Conservation (phyloP, 37 sponge, comb jelly and placozoan species). For the Tethya wilhelma region DNA sequence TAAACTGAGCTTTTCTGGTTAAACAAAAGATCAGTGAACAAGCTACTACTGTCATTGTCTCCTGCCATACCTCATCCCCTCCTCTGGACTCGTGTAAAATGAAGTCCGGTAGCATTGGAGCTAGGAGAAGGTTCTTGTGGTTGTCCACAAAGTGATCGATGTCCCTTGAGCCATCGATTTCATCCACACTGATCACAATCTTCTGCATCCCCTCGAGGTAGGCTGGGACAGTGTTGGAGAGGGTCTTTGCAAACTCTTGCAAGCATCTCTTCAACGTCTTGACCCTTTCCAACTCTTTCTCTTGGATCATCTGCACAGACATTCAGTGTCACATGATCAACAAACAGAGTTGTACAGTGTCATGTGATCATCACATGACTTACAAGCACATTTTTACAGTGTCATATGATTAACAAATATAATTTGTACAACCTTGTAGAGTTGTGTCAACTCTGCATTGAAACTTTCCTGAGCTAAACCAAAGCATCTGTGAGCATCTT, state of each 20-base stretch:
- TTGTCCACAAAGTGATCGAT: constrained; percentile 68
- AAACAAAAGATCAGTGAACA: background rate
- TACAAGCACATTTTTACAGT: no score
- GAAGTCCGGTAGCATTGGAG: constrained; percentile 8
- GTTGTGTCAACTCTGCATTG: no score
- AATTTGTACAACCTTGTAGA: background rate
- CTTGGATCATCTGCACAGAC: constrained; percentile 30
- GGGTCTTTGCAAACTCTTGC: constrained; percentile 67
- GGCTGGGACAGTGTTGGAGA: constrained; percentile 89
- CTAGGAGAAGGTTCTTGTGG: constrained; percentile 35
- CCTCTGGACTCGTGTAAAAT: constrained; percentile 19
- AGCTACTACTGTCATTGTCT: no score
- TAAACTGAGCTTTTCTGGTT: background rate
- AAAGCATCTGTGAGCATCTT: background rate
- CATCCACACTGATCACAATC: constrained; percentile 73
- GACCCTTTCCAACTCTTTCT: constrained; percentile 62
- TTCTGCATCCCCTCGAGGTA: constrained; percentile 87
- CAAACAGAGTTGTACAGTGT: background rate
- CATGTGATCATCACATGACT: background rate
- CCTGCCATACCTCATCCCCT: background rate
- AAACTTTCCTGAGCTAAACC: no score
- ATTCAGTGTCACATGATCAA: no score
- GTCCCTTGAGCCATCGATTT: constrained; percentile 70
- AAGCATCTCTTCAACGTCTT: constrained; percentile 55
- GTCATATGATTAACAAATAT: background rate